A percentile compares a stretch with the other conserved stretches of the same genome.
Conservation (phyloP, 1,140 invertebrate species). For the Pantala flavescens region DNA sequence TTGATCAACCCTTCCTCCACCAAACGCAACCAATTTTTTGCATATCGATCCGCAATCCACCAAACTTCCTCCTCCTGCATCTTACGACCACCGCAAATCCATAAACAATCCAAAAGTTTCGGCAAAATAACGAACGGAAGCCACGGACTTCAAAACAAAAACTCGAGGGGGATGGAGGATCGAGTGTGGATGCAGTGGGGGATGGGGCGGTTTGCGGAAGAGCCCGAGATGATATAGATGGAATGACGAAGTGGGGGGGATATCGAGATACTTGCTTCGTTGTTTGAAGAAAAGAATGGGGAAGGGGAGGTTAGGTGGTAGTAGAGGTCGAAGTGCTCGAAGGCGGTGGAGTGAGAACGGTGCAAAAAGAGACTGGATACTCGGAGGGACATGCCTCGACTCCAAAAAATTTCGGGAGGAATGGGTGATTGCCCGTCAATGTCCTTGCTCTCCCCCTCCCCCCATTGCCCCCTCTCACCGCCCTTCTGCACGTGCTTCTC, state of each 20-base stretch:
- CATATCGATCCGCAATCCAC: too few species aligned
- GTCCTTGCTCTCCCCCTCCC: not conserved
- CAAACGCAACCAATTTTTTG: too few species aligned
- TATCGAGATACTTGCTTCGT: not conserved
- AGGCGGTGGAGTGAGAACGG: not conserved
- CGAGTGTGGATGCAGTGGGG: too few species aligned
- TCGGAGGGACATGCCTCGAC: not conserved
- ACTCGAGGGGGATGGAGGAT: too few species aligned
- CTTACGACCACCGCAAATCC: too few species aligned
- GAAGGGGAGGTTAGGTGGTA: not conserved
- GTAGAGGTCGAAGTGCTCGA: not conserved
- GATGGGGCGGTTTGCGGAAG: too few species aligned
- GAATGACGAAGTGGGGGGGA: not conserved
- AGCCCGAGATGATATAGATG: too few species aligned
- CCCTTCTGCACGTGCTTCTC: not conserved
- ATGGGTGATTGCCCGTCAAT: conserved; percentile 7
- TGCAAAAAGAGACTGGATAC: not conserved
- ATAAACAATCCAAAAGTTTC: too few species aligned
- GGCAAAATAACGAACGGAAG: too few species aligned
- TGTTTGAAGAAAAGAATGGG: not conserved
- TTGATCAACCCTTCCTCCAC: too few species aligned
- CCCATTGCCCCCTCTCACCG: not conserved
- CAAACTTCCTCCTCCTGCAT: too few species aligned
- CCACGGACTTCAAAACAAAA: too few species aligned
- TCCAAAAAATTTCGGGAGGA: not conserved